A percentile compares a stretch with the other conserved stretches of the same genome.
These are phyloP conservation scores for Dicyrtomina minuta DNA, from an alignment of 2,888 invertebrate genomes.

Conservation along the genomic window DNA sequence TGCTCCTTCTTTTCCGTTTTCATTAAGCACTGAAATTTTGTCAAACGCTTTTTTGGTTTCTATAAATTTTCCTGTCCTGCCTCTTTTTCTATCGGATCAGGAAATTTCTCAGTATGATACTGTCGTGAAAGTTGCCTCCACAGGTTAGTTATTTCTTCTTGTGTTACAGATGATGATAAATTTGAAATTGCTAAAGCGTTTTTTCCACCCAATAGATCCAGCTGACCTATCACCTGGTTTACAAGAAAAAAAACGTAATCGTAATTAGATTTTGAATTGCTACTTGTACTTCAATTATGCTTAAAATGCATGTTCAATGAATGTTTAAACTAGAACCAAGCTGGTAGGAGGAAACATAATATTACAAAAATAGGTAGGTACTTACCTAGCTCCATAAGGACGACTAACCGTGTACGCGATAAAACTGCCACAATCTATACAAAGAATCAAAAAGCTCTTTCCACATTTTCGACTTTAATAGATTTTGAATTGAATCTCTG, in stretches of 20 bases:
- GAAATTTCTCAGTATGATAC: conserved; percentile 89
- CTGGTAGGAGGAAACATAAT: too few relatives aligned
- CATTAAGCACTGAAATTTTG: conserved; percentile 79
- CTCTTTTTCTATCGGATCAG: conserved; percentile 68
- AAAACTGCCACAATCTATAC: conserved; percentile 73
- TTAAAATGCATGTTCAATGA: too few relatives aligned
- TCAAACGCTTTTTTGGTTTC: conserved; percentile 92
- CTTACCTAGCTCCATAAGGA: conserved; percentile 76
- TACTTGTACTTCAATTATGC: too few relatives aligned
- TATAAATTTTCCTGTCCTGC: conserved; percentile 83
- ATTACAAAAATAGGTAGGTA: too few relatives aligned
- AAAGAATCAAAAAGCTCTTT: conserved; percentile 67
- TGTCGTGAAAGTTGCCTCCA: conserved; percentile 81
- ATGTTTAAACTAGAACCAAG: too few relatives aligned
- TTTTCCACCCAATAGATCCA: conserved; percentile 84
- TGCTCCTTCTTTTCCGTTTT: conserved; percentile 67
- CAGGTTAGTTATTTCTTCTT: conserved; percentile 78
- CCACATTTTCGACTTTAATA: conserved; percentile 86
- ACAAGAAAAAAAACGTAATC: too few relatives aligned
- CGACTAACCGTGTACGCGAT: conserved; percentile 81
- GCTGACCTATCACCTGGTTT: conserved; percentile 43
- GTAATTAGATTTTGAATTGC: too few relatives aligned
- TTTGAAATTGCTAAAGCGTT: conserved; percentile 76
- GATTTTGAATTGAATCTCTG: conserved; percentile 83
- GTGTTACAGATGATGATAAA: conserved; percentile 74